phyloP scores from a whole-genome alignment of 2,797 vertebrate species.

The Huso huso region DNA sequence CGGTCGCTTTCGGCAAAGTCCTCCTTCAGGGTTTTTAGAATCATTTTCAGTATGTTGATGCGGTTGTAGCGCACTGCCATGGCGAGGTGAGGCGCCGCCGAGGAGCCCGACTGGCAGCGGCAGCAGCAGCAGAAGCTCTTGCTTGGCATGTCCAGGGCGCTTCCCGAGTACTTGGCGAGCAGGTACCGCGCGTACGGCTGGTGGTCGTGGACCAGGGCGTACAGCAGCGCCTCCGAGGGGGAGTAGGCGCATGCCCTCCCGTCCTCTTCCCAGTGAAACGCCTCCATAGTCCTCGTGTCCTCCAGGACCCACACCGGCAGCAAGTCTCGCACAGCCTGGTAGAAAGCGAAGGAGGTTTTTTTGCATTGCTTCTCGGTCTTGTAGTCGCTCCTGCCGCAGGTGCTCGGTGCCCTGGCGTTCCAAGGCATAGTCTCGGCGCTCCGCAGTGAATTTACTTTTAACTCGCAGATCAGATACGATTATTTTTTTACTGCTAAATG shows the following conservation, averaged over 20 bases:
- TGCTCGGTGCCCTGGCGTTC: conserved; percentile 53
- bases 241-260: conserved; percentile 72
- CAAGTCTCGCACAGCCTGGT: conserved; percentile 79
- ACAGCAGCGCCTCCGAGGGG: conserved; percentile 82
- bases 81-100: conserved; percentile 66
- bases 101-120: conserved; percentile 8
- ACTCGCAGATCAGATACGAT: too few relatives aligned
- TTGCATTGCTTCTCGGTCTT: conserved; percentile 81
- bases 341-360: conserved; percentile 82
- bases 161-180: conserved; percentile 61
- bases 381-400: conserved; percentile 41
- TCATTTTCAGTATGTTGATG: conserved; percentile 60
- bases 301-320: conserved; percentile 84
- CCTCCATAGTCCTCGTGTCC: conserved; percentile 86
- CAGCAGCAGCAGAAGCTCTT: conserved; percentile 75
- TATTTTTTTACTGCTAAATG: background rate
- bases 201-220: conserved; percentile 88
- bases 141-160: conserved; percentile 64
- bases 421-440: conserved; percentile 66
- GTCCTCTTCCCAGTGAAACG: conserved; percentile 85
- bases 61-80: conserved; percentile 85
- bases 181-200: conserved; percentile 77
- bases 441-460: conserved; percentile 5
- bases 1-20: conserved; percentile 38
- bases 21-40: conserved; percentile 58